Conservation (phyloP, 2,113 vertebrate genomes). For the Cyanoramphus novaezelandiae region DNA sequence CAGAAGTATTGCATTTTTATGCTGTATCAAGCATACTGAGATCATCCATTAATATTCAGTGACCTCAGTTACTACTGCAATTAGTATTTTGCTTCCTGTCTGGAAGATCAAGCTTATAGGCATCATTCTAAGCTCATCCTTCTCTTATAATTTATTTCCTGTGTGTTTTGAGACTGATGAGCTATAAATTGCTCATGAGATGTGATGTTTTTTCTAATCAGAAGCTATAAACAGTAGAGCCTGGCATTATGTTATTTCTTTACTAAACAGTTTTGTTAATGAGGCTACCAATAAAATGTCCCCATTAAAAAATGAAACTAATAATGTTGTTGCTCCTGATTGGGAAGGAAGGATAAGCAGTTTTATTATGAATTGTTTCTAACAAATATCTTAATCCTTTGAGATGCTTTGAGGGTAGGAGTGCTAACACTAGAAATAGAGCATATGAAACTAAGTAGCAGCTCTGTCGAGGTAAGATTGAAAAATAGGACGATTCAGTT, state of each 20-base stretch:
- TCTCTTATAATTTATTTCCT: constrained; percentile 9
- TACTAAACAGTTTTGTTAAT: constrained; percentile 19
- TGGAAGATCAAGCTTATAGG: neutral
- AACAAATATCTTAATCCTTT: neutral
- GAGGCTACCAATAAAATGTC: neutral
- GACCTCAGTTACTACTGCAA: neutral
- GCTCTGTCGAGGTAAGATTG: neutral
- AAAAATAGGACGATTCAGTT: neutral
- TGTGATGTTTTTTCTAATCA: neutral
- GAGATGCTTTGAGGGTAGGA: neutral
- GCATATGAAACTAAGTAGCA: neutral
- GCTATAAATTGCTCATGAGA: constrained; percentile 11
- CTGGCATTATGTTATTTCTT: constrained; percentile 15
- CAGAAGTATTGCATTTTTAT: neutral
- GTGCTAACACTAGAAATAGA: neutral
- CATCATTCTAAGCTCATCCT: neutral
- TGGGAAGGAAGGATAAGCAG: neutral
- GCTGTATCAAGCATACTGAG: neutral
- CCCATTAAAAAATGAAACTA: neutral
- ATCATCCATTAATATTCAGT: neutral
- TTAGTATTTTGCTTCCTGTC: neutral
- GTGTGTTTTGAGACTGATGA: neutral
- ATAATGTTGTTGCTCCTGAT: neutral
- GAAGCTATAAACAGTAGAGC: neutral
- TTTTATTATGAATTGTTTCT: neutral